These are phyloP conservation scores for Noctua fimbriata DNA, from an alignment of 2,888 invertebrate genomes.

Conservation along the genomic window DNA sequence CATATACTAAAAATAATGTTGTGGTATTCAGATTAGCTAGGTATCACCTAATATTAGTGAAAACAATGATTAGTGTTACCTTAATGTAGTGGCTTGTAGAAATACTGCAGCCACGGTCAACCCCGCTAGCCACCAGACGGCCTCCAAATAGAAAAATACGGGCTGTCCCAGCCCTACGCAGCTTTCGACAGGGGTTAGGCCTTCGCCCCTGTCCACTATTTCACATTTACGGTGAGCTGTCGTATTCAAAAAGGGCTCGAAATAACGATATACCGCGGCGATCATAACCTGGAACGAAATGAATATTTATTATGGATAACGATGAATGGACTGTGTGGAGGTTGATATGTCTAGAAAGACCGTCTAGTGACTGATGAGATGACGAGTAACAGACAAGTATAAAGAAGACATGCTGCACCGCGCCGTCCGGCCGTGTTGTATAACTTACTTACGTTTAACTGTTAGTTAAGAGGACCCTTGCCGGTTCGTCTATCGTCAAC, in stretches of 20 bases:
- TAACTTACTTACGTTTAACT: no score
- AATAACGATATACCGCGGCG: slow-evolving; percentile 80
- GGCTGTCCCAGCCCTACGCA: slow-evolving; percentile 95
- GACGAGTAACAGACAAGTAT: no score
- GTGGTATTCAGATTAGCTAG: no score
- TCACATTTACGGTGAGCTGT: slow-evolving; percentile 83
- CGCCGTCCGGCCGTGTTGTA: no score
- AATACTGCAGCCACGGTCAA: slow-evolving; percentile 93
- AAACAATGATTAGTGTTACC: slow-evolving; percentile 80
- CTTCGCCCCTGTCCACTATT: slow-evolving; percentile 91
- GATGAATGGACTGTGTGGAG: neutral
- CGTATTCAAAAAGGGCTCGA: slow-evolving; percentile 80
- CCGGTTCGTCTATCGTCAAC: no score
- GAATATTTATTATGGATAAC: neutral
- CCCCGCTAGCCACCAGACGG: slow-evolving; percentile 94
- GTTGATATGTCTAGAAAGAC: no score
- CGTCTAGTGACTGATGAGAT: no score
- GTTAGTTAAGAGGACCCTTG: no score
- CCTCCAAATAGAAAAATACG: slow-evolving; percentile 95
- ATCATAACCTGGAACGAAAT: slow-evolving; percentile 79
- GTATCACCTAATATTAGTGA: neutral
- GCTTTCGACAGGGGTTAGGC: slow-evolving; percentile 91
- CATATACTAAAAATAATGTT: no score
- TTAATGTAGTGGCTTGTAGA: slow-evolving; percentile 92
- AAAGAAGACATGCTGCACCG: no score